A percentile compares a stretch with the other conserved stretches of the same genome.
Evolutionary conservation across 2,888 invertebrate genomes (phyloP).

Genomic region (Cryptocephalus moraei): DNA sequence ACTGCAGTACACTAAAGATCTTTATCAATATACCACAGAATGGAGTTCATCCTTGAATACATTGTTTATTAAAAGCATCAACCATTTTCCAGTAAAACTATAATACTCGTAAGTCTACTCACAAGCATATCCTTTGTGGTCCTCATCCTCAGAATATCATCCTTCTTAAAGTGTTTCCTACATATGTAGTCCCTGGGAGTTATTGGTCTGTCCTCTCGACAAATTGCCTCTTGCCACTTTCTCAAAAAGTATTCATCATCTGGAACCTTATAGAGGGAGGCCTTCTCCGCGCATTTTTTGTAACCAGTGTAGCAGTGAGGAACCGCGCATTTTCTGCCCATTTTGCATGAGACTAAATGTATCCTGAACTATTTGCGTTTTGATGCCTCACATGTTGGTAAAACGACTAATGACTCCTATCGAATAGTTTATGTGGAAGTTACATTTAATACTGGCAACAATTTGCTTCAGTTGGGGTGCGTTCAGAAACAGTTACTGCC

Average conservation of each 20-base stretch:
- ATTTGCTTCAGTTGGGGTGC: too few relatives aligned
- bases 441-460: too few relatives aligned
- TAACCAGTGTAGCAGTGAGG: slow-evolving; percentile 19
- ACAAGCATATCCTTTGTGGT: slow-evolving; percentile 13
- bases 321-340: slow-evolving; percentile 17
- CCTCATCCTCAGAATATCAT: slow-evolving; percentile 13
- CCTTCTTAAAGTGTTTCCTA: slow-evolving; percentile 16
- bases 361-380: too few relatives aligned
- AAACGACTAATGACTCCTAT: too few relatives aligned
- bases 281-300: slow-evolving; percentile 14
- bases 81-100: not conserved
- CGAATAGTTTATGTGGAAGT: too few relatives aligned
- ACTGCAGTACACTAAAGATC: not conserved
- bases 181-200: slow-evolving; percentile 17
- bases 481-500: too few relatives aligned
- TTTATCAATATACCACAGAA: not conserved
- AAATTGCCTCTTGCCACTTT: slow-evolving; percentile 18
- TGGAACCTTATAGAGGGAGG: slow-evolving; percentile 15
- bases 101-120: slow-evolving; percentile 3
- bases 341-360: not conserved
- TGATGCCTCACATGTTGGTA: too few relatives aligned
- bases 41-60: not conserved
- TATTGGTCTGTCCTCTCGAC: slow-evolving; percentile 15
- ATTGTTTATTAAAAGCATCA: not conserved
- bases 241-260: slow-evolving; percentile 14